phyloP scores from a whole-genome alignment of 2,888 invertebrate genomes.

The Nomada ruficornis region DNA sequence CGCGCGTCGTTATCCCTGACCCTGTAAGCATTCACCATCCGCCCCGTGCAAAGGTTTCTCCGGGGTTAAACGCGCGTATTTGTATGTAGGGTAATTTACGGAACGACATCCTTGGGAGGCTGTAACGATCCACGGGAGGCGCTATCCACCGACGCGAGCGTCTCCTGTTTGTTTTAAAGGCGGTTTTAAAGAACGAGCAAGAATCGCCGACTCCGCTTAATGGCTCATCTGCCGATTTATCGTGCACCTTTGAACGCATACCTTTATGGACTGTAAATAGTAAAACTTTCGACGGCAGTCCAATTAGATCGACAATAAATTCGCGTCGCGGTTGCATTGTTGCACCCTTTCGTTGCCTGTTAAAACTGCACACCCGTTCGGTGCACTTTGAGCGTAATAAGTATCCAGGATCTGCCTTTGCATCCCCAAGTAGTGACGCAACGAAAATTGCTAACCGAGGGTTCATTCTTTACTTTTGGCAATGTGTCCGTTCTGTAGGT shows the following conservation, averaged over 20 bases:
- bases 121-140: constrained; percentile 56
- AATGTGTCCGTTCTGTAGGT: too few relatives aligned
- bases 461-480: not conserved
- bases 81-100: constrained; percentile 72
- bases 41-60: constrained; percentile 39
- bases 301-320: constrained; percentile 73
- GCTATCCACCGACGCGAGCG: constrained; percentile 42
- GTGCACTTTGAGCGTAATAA: constrained; percentile 6
- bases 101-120: constrained; percentile 68
- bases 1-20: constrained; percentile 65
- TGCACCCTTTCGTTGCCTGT: not conserved
- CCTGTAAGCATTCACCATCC: constrained; percentile 46
- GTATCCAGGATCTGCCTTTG: not conserved
- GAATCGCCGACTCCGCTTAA: constrained; percentile 70
- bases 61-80: constrained; percentile 66
- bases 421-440: not conserved
- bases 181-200: constrained; percentile 60
- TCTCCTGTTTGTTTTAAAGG: constrained; percentile 74
- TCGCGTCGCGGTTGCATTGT: constrained; percentile 64
- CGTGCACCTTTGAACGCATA: constrained; percentile 63
- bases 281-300: constrained; percentile 73
- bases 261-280: constrained; percentile 80
- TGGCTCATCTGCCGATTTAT: constrained; percentile 78
- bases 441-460: constrained; percentile 2
- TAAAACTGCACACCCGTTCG: not conserved